Evolutionary conservation across 2,113 vertebrate species (phyloP), one percentile per base, ranked within the genome.

Genomic region (Micronisus gabar): DNA sequence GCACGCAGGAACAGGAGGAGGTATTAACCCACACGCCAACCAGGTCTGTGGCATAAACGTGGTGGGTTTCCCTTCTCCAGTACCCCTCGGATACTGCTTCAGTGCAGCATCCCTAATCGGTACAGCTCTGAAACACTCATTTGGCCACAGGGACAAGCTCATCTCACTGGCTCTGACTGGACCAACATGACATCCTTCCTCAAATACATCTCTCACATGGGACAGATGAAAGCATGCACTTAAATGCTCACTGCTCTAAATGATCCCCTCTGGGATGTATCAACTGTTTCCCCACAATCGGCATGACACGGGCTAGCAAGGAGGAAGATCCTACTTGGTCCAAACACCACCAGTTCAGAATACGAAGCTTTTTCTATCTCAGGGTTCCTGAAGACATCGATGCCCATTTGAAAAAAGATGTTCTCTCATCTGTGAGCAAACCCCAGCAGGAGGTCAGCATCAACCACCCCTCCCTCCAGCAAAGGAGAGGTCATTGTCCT

Each of bases 331-430:
- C 45, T 29, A 20, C 34, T 43, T 22, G 29, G 36, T 32, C 19
- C 52, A 50, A 79, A 41, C 2, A 11, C 7, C 0, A 3, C 7
- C 40, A 67, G 43, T n/a, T 63, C 73, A 84, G 61, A 71, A 70
- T 5, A 67, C 5, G 14, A 78, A 91, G 36, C 12, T 13, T 62
- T 15, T 84, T 40, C 86, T 85, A 1, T 27, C 25, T 68, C 47
- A 53, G 41, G 11, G 52, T 40, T 72, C 15, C 53, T 68, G 34
- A 3, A 50, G 40, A 81, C 9, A 41, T 1, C 22, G 0, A 58
- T 0, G 0, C 3, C 72, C 38, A 30, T 41, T 43, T 41, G 43
- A 45, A 61, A 34, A 22, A 15, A 38, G 13, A 61, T 1, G 2
- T 17, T 40, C 27, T 71, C 26, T 91, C 23, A 11, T 48, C 68